Percentiles rank a stretch among this genome's conserved stretches.
These are phyloP conservation scores for Brevipalpus yothersi DNA, from an alignment of 1,140 invertebrate genomes.

Conservation along the genomic window DNA sequence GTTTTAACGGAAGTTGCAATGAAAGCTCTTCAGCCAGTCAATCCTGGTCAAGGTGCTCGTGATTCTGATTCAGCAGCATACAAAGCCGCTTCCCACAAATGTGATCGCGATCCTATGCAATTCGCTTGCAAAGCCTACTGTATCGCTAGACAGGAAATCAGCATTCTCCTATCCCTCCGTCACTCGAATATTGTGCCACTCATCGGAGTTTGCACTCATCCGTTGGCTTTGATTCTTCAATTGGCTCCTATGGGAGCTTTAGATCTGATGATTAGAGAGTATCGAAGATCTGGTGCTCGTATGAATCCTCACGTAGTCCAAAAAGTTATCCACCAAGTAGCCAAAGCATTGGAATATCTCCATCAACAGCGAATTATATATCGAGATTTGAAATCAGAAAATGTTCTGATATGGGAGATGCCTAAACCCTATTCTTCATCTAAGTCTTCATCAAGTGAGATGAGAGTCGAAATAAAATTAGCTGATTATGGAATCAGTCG, in stretches of 20 bases:
- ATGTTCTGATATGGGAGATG: constrained; percentile 86
- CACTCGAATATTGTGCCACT: constrained; percentile 83
- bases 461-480: constrained; percentile 59
- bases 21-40: constrained; percentile 82
- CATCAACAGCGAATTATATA: constrained; percentile 87
- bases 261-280: constrained; percentile 50
- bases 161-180: constrained; percentile 72
- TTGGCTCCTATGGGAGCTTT: constrained; percentile 75
- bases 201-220: constrained; percentile 67
- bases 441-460: constrained; percentile 18
- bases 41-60: constrained; percentile 48
- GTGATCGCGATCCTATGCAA: constrained; percentile 67
- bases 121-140: constrained; percentile 84
- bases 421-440: constrained; percentile 35
- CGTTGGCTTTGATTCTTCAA: constrained; percentile 67
- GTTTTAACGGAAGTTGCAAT: constrained; percentile 45
- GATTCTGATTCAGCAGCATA: constrained; percentile 47
- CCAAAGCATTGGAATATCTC: constrained; percentile 81
- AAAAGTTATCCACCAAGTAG: constrained; percentile 62
- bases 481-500: constrained; percentile 90
- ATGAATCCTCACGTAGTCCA: constrained; percentile 55
- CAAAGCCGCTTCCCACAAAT: constrained; percentile 58
- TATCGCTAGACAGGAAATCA: constrained; percentile 78
- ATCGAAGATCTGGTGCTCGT: constrained; percentile 50
- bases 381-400: constrained; percentile 88